phyloP scores from a whole-genome alignment of 2,113 vertebrate species.

The Hydrochoerus hydrochaeris region DNA sequence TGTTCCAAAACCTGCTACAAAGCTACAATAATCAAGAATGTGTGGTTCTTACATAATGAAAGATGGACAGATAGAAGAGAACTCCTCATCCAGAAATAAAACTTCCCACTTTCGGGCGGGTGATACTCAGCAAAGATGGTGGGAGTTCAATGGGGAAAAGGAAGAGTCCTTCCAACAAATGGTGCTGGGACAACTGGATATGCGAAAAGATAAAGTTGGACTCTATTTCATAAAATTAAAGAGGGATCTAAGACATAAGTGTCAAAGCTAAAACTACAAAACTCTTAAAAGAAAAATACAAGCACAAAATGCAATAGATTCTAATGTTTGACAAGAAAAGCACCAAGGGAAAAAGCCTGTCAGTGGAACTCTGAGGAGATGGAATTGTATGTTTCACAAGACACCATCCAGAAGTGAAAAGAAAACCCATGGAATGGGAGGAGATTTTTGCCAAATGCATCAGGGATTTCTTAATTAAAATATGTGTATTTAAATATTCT shows the following conservation, averaged over 20 bases:
- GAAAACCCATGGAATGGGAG: neutral
- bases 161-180: neutral
- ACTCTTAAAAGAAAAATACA: neutral
- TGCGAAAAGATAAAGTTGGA: neutral
- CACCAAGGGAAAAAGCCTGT: neutral
- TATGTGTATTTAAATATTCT: neutral
- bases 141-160: neutral
- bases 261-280: neutral
- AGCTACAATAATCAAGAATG: neutral
- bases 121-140: neutral
- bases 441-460: neutral
- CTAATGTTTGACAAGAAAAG: neutral
- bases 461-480: neutral
- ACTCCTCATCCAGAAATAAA: neutral
- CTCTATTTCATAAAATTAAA: neutral
- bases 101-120: fast-evolving
- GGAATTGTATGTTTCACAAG: neutral
- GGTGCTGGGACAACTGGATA: neutral
- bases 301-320: neutral
- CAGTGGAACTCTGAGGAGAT: neutral
- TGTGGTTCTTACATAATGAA: neutral
- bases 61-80: neutral
- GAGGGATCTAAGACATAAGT: neutral
- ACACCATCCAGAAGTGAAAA: neutral
- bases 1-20: neutral